Conservation (phyloP, 2,797 vertebrate genomes). For the Sandelia bainsii region DNA sequence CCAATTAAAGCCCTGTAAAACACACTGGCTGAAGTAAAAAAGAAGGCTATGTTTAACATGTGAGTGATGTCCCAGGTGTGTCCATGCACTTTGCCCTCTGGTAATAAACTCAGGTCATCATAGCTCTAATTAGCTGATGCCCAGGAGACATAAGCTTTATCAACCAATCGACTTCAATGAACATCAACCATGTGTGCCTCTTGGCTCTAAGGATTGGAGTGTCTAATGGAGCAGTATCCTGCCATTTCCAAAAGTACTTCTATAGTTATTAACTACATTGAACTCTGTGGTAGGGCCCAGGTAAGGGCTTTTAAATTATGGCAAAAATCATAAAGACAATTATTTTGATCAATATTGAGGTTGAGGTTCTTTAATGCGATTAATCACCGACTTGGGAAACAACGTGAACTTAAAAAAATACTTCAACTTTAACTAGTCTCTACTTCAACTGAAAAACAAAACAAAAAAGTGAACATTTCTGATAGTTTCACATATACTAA, state of each 20-base stretch:
- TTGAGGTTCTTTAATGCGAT: too few relatives aligned
- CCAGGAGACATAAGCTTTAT: constrained; percentile 60
- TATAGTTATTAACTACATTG: constrained; percentile 52
- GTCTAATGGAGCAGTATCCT: constrained; percentile 42
- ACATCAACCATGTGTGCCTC: constrained; percentile 52
- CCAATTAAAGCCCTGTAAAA: constrained; percentile 48
- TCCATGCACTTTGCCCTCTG: constrained; percentile 43
- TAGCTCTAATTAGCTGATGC: constrained; percentile 63
- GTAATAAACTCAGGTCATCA: constrained; percentile 63
- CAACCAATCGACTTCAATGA: constrained; percentile 52
- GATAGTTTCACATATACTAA: too few relatives aligned
- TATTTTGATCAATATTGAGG: too few relatives aligned
- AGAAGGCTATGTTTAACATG: constrained; percentile 39
- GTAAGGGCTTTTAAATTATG: neutral
- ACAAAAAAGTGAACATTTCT: too few relatives aligned
- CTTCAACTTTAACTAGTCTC: too few relatives aligned
- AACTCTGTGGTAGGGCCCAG: constrained; percentile 2
- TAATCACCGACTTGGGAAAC: too few relatives aligned
- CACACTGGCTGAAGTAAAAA: constrained; percentile 27
- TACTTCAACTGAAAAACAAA: too few relatives aligned
- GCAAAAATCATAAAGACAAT: too few relatives aligned
- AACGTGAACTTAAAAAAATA: too few relatives aligned
- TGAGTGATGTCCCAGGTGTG: constrained; percentile 59
- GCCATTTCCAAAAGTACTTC: constrained; percentile 44
- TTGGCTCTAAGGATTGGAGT: constrained; percentile 41